Evolutionary conservation across 2,888 invertebrate species (phyloP), one percentile per base, ranked within the genome.

Genomic region (Anoplius nigerrimus): DNA sequence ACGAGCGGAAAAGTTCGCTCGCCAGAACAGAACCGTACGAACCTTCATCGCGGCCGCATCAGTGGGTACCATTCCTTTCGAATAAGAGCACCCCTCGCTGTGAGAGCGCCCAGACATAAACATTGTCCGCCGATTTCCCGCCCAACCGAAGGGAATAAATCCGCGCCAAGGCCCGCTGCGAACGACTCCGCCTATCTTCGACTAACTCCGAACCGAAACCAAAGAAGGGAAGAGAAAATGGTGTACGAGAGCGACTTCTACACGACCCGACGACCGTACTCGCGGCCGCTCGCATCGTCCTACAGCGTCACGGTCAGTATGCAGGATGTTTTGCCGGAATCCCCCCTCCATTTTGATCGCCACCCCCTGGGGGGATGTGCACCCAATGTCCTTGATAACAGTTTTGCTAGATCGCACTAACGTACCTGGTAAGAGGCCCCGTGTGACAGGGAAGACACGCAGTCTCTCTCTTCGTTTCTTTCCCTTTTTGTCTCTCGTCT

Each of bases 231-330:
- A 88, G 74, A 71, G 85, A 92, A 91, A 90, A 96, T 96, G 96
- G 96, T 96, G 91, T 96, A 96, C 94, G 95, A 95, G 92, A 94
- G 95, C 92, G 96, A 96, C 91, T 96, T 95, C 91, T 95, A 95
- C 90, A 95, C 96, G 87, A 95, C 94, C 90, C 94, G 96, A 91
- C 93, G 96, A 91, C 94, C 95, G 80, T 94, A 94, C 89, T 92
- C 94, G 90, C 91, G 95, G 90, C 94, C 93, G 71, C 90, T 92
- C 75, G 91, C 91, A 77, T 92, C 93, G 83, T 93, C 94, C 87
- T 94, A 94, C 91, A 93, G 93, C 89, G 92, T 94, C 89, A 94
- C 95, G 94, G 95, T 95, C 91, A 93, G 95, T 92, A 90, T 73
- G 72, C 11, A 34, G 1, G 34, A n/a, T 27, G 34, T 34, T 34